These are phyloP conservation scores for Platalea minor DNA, from an alignment of 2,797 vertebrate genomes.

Conservation along the genomic window DNA sequence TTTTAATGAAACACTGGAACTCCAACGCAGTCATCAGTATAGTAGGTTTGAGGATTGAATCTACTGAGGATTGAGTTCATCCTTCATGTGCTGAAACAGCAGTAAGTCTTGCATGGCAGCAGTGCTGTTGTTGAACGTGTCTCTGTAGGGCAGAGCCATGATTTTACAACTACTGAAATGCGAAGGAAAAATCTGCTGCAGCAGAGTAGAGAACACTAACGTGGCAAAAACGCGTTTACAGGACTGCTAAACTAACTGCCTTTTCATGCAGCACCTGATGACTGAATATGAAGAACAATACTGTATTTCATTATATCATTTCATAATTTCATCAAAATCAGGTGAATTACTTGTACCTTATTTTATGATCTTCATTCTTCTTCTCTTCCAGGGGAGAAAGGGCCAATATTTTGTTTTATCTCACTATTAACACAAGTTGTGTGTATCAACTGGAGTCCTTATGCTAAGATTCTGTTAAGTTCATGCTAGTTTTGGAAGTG, in stretches of 20 bases:
- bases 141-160: not conserved
- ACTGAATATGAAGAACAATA: not conserved
- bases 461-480: not conserved
- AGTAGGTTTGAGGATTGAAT: not conserved
- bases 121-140: not conserved
- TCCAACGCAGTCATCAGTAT: not conserved
- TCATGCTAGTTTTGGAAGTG: not conserved
- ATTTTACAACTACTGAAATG: constrained; percentile 14
- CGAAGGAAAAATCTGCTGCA: not conserved
- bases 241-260: not conserved
- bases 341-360: not conserved
- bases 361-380: not conserved
- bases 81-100: constrained; percentile 36
- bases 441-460: not conserved
- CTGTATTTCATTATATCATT: not conserved
- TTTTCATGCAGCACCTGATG: not conserved
- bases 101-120: not conserved
- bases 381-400: not conserved
- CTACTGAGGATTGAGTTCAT: not conserved
- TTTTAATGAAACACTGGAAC: not conserved
- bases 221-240: not conserved
- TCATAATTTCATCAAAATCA: not conserved
- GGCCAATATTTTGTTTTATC: not conserved
- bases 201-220: not conserved
- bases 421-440: not conserved